Conservation (phyloP, 2,113 vertebrate genomes). For the Callocephalon fimbriatum region DNA sequence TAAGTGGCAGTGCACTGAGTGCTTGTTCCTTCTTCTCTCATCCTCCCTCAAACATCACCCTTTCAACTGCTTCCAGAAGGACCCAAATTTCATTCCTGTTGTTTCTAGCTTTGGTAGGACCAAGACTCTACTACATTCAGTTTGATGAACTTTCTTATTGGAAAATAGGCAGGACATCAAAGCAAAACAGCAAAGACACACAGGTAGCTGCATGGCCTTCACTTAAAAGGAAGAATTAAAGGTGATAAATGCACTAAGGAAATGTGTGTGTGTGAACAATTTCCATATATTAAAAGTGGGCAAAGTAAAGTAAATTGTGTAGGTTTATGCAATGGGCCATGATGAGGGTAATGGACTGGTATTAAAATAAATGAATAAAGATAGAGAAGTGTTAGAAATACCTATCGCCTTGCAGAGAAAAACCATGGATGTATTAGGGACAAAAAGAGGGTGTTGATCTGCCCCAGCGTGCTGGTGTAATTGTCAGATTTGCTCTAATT, state of each 20-base stretch:
- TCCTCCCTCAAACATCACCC: background rate
- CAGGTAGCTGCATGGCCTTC: background rate
- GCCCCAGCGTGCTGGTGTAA: background rate
- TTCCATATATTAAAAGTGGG: background rate
- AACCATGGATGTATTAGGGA: background rate
- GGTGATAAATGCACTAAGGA: background rate
- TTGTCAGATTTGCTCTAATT: background rate
- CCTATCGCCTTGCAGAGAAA: background rate
- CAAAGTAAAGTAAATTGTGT: slow-evolving; percentile 2
- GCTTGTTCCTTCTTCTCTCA: background rate
- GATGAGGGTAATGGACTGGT: slow-evolving; percentile 7
- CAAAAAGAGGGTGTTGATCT: background rate
- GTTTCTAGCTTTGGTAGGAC: background rate
- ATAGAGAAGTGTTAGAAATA: background rate
- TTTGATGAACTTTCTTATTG: background rate
- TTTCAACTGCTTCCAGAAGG: background rate
- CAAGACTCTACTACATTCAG: background rate
- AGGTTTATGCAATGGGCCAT: slow-evolving; percentile 17
- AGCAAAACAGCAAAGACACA: background rate
- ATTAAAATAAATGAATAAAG: background rate
- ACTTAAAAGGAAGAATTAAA: slow-evolving; percentile 35
- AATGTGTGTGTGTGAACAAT: background rate
- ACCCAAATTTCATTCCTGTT: background rate
- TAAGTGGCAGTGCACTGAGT: background rate
- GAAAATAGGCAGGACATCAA: background rate